Percentiles rank a stretch among this genome's conserved stretches.
phyloP scores from a whole-genome alignment of 2,888 invertebrate species.

The Folsomia candida region DNA sequence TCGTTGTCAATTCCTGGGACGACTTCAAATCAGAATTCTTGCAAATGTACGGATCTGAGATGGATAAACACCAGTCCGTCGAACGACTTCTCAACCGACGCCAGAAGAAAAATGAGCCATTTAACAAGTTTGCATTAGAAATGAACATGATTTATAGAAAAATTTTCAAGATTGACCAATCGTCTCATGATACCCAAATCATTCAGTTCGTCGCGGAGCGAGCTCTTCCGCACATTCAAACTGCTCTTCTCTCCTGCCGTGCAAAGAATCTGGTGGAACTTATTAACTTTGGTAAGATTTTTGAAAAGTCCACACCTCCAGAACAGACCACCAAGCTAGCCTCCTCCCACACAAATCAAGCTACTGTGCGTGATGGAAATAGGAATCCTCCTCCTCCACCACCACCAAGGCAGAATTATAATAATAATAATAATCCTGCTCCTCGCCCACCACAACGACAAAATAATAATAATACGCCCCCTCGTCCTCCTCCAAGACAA shows the following conservation, averaged over 20 bases:
- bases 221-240: background rate
- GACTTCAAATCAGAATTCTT: constrained; percentile 11
- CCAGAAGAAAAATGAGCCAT: constrained; percentile 16
- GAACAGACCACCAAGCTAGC: background rate
- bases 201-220: constrained; percentile 8
- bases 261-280: constrained; percentile 5
- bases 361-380: background rate
- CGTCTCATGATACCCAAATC: background rate
- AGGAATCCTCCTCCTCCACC: background rate
- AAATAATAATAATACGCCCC: too few relatives aligned
- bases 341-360: background rate
- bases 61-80: background rate
- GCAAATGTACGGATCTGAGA: constrained; percentile 17
- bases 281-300: background rate
- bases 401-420: too few relatives aligned
- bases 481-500: too few relatives aligned
- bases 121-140: constrained; percentile 19
- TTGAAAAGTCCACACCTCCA: background rate
- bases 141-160: constrained; percentile 16
- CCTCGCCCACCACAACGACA: too few relatives aligned
- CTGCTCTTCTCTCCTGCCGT: background rate
- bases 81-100: constrained; percentile 1
- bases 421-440: too few relatives aligned
- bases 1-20: constrained; percentile 1
- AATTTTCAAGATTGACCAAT: too few relatives aligned